Percentiles rank a stretch among this genome's conserved stretches.
These are phyloP conservation scores for Micrasema minimum DNA, from an alignment of 1,140 invertebrate genomes.

Conservation along the genomic window DNA sequence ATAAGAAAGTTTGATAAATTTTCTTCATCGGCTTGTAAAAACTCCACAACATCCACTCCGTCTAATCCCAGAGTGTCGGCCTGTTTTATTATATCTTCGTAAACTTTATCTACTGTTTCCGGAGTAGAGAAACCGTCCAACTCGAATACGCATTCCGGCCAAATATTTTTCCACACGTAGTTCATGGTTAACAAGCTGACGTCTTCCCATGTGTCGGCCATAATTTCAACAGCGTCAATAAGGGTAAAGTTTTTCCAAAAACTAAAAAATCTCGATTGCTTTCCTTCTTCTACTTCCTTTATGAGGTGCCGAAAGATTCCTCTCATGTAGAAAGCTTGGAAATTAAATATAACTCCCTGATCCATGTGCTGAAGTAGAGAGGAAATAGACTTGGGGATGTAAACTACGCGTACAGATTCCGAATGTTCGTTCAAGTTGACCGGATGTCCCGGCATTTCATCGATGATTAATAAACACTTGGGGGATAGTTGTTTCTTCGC, in stretches of 20 bases:
- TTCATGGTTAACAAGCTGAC: conserved; percentile 47
- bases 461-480: conserved; percentile 55
- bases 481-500: conserved; percentile 51
- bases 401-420: conserved; percentile 53
- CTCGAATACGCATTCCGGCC: conserved; percentile 46
- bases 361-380: conserved; percentile 59
- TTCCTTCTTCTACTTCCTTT: conserved; percentile 39
- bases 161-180: conserved; percentile 51
- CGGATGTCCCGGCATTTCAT: conserved; percentile 56
- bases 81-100: conserved; percentile 31
- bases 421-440: conserved; percentile 48
- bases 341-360: conserved; percentile 58
- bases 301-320: conserved; percentile 50
- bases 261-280: conserved; percentile 7
- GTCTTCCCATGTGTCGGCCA: conserved; percentile 51
- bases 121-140: not conserved
- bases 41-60: conserved; percentile 26
- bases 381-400: conserved; percentile 57
- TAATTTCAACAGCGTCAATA: conserved; percentile 52
- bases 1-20: conserved; percentile 17
- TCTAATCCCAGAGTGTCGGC: conserved; percentile 28
- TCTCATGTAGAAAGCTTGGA: conserved; percentile 59
- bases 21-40: conserved; percentile 31
- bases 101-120: conserved; percentile 29
- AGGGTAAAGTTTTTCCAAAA: conserved; percentile 50